These are phyloP conservation scores for Phasianus colchicus DNA, from an alignment of 2,113 vertebrate species.

Conservation along the genomic window DNA sequence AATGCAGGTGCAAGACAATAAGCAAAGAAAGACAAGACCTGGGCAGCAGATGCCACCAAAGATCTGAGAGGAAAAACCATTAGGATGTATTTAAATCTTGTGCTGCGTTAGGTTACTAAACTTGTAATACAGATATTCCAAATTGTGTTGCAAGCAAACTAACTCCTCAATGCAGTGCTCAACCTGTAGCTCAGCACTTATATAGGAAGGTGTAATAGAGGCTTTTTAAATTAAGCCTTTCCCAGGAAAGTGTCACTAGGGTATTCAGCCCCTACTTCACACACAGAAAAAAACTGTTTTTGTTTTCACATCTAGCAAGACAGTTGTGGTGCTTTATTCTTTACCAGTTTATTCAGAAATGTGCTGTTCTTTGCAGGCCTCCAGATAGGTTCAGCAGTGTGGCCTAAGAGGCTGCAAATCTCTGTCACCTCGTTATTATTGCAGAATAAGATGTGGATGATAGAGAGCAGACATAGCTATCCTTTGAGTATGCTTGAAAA, in stretches of 20 bases:
- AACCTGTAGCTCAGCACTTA: background rate
- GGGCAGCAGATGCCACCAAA: background rate
- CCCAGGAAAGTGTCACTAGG: background rate
- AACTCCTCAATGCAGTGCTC: background rate
- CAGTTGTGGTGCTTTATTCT: background rate
- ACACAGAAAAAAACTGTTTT: background rate
- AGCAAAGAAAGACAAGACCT: background rate
- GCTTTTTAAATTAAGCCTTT: constrained; percentile 21
- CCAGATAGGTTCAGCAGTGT: background rate
- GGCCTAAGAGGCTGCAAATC: constrained; percentile 54
- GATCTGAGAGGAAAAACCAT: background rate
- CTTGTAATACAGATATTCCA: background rate
- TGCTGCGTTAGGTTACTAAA: background rate
- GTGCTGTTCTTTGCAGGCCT: background rate
- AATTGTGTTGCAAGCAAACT: background rate
- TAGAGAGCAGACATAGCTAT: constrained; percentile 36
- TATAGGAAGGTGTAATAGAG: background rate
- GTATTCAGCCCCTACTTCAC: background rate
- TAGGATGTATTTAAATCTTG: background rate
- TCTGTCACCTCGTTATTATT: constrained; percentile 43
- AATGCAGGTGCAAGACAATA: background rate
- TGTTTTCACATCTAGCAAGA: background rate
- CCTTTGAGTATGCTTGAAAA: constrained; percentile 12
- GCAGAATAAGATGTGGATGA: constrained; percentile 22
- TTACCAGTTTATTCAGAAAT: background rate